A percentile compares a stretch with the other conserved stretches of the same genome.
These are phyloP conservation scores for Phlogophora meticulosa DNA, from an alignment of 2,888 invertebrate genomes.

Conservation along the genomic window DNA sequence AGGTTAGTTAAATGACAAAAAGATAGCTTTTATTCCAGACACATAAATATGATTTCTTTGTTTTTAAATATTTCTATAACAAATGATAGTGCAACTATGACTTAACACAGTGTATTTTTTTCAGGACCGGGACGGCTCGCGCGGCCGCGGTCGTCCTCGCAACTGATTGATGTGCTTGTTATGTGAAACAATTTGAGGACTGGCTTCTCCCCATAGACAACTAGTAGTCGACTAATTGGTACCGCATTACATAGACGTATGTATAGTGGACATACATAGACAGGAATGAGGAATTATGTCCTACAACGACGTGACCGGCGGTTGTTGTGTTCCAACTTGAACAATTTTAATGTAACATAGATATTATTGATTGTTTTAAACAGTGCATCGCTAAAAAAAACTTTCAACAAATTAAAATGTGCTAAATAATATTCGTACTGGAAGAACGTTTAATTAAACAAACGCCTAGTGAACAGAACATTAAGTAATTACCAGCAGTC, in stretches of 20 bases:
- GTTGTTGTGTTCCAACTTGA: slow-evolving; percentile 84
- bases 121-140: slow-evolving; percentile 88
- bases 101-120: slow-evolving; percentile 65
- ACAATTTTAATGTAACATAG: slow-evolving; percentile 88
- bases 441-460: slow-evolving; percentile 87
- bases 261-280: slow-evolving; percentile 74
- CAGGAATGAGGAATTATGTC: slow-evolving; percentile 75
- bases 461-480: slow-evolving; percentile 90
- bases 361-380: slow-evolving; percentile 88
- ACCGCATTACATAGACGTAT: slow-evolving; percentile 83
- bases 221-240: slow-evolving; percentile 89
- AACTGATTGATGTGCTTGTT: slow-evolving; percentile 80
- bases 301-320: slow-evolving; percentile 75
- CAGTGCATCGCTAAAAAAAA: slow-evolving; percentile 89
- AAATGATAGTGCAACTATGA: slow-evolving; percentile 12
- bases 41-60: too few species aligned
- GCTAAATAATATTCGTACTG: slow-evolving; percentile 89
- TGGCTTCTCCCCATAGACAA: slow-evolving; percentile 91
- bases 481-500: slow-evolving; percentile 81
- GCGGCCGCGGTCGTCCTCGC: slow-evolving; percentile 87
- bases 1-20: slow-evolving; percentile 72
- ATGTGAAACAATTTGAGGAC: slow-evolving; percentile 84
- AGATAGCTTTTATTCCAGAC: slow-evolving; percentile 1
- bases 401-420: slow-evolving; percentile 90
- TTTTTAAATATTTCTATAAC: too few species aligned